Evolutionary conservation across 2,113 vertebrate genomes (phyloP).

Genomic region (Gadus macrocephalus): DNA sequence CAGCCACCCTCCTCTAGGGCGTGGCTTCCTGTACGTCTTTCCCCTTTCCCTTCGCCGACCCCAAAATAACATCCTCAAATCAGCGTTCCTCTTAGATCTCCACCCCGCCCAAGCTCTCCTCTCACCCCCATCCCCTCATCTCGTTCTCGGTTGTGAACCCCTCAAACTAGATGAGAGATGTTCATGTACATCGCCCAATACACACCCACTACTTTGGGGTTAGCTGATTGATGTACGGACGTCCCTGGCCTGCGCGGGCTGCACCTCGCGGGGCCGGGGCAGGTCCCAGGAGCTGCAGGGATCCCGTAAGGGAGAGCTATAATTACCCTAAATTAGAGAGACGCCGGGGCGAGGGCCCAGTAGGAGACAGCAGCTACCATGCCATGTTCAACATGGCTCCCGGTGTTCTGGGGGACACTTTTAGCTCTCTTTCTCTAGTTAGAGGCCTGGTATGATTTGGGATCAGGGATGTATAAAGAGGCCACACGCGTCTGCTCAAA

Average conservation of each 20-base stretch:
- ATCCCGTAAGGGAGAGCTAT: constrained; percentile 54
- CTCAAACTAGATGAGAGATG: not conserved
- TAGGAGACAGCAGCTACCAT: constrained; percentile 46
- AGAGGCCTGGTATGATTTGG: constrained; percentile 22
- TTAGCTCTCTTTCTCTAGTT: constrained; percentile 17
- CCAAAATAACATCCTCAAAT: too few species aligned
- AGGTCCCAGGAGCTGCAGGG: constrained; percentile 30
- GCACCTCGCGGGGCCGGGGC: constrained; percentile 20
- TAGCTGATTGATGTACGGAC: constrained; percentile 43
- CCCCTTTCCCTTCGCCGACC: too few species aligned
- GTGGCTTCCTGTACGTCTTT: too few species aligned
- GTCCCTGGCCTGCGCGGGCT: constrained; percentile 17
- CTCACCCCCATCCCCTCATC: too few species aligned
- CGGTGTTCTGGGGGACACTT: constrained; percentile 18
- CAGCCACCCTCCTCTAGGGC: too few species aligned
- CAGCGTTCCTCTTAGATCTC: too few species aligned
- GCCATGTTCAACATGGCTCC: constrained; percentile 24
- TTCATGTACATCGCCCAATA: constrained; percentile 11
- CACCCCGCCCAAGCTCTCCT: too few species aligned
- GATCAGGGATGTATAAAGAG: constrained; percentile 7
- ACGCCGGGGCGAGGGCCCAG: constrained; percentile 21
- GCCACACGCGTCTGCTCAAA: constrained; percentile 1
- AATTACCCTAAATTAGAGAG: constrained; percentile 65
- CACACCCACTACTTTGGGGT: constrained; percentile 52
- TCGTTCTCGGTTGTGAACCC: too few species aligned